Conservation (phyloP, 1,140 invertebrate genomes). For the Pinna nobilis region DNA sequence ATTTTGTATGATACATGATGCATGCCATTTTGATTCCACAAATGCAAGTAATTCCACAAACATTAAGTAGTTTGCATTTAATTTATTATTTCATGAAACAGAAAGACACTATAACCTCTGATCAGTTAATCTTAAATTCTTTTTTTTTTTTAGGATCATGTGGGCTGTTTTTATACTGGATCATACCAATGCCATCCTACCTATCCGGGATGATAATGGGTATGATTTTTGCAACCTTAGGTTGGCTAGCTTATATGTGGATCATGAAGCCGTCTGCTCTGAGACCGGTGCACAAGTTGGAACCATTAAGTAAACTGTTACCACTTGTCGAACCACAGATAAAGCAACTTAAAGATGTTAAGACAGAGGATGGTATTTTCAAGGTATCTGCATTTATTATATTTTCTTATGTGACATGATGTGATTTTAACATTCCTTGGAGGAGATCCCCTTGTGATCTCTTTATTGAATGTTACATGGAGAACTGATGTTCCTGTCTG, state of each 20-base stretch:
- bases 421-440: too few relatives aligned
- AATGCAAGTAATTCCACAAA: too few relatives aligned
- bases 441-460: too few relatives aligned
- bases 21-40: too few relatives aligned
- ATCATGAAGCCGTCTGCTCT: conserved; percentile 46
- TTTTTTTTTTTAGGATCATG: conserved; percentile 20
- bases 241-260: conserved; percentile 59
- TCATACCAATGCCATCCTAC: conserved; percentile 68
- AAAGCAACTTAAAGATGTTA: conserved; percentile 53
- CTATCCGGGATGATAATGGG: conserved; percentile 68
- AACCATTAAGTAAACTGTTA: conserved; percentile 57
- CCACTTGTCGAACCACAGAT: conserved; percentile 68
- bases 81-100: neutral
- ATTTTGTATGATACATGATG: too few relatives aligned
- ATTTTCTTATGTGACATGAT: too few relatives aligned
- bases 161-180: conserved; percentile 60
- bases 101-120: neutral
- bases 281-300: conserved; percentile 42
- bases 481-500: too few relatives aligned
- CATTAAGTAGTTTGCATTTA: neutral
- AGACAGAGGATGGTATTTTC: conserved; percentile 59
- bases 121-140: neutral
- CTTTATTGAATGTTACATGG: too few relatives aligned
- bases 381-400: too few relatives aligned
- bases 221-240: conserved; percentile 46